Conservation (phyloP, 2,888 invertebrate species). For the Sisyra nigra region DNA sequence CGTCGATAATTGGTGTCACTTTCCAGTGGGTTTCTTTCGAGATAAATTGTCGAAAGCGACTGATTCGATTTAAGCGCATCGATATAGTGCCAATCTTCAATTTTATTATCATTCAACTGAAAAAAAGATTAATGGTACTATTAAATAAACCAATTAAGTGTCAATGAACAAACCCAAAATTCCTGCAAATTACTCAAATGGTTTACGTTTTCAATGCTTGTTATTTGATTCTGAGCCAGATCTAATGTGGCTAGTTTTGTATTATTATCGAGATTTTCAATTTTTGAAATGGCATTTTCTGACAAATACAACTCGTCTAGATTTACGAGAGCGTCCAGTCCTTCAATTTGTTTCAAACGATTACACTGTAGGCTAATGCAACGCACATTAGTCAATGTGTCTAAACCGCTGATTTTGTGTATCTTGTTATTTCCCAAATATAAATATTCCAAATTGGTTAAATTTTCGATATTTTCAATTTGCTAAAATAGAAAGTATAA, state of each 20-base stretch:
- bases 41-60: constrained; percentile 67
- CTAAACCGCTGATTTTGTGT: constrained; percentile 66
- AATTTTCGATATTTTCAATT: constrained; percentile 70
- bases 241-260: constrained; percentile 69
- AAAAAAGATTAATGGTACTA: constrained; percentile 18
- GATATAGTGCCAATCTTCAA: constrained; percentile 72
- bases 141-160: too few species aligned
- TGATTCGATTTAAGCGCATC: constrained; percentile 53
- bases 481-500: constrained; percentile 32
- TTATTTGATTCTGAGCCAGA: constrained; percentile 74
- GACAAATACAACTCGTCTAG: constrained; percentile 84
- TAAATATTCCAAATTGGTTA: constrained; percentile 58
- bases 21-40: constrained; percentile 84
- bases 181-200: constrained; percentile 73
- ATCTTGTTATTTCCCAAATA: constrained; percentile 96
- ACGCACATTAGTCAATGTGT: constrained; percentile 51
- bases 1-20: constrained; percentile 74
- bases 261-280: constrained; percentile 63
- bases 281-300: constrained; percentile 71
- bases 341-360: constrained; percentile 73
- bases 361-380: constrained; percentile 85
- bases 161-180: constrained; percentile 88
- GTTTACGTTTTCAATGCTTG: constrained; percentile 57
- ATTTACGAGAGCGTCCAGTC: constrained; percentile 53
- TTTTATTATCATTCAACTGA: constrained; percentile 80